Percentiles rank a stretch among this genome's conserved stretches.
Evolutionary conservation across 2,888 invertebrate genomes (phyloP).

Genomic region (Himalopsyche tibetana): DNA sequence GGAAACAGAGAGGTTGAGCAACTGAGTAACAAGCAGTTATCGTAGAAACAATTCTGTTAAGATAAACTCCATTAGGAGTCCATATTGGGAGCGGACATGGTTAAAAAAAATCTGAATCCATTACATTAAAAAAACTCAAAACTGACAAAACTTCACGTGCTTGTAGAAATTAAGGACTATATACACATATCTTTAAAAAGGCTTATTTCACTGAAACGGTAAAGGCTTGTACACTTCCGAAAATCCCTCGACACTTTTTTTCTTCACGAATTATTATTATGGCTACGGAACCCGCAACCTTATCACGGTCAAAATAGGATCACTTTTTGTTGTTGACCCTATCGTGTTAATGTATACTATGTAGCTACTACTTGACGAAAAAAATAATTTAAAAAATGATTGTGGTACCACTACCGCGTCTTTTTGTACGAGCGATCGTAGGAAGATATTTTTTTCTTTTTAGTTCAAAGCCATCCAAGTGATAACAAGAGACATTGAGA

Average conservation of each 20-base stretch:
- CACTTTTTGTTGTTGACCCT: background rate
- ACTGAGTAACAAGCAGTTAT: no score
- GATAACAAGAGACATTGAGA: conserved; percentile 16
- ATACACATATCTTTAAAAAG: no score
- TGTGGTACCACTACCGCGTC: background rate
- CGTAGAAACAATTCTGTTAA: no score
- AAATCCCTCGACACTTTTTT: background rate
- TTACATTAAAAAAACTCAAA: no score
- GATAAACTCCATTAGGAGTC: no score
- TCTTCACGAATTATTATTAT: background rate
- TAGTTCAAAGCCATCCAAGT: background rate
- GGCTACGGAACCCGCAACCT: background rate
- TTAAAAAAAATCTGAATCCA: no score
- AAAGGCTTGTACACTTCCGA: background rate
- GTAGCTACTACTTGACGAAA: conserved; percentile 13
- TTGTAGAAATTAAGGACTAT: no score
- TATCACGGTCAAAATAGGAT: background rate
- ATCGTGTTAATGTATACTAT: background rate
- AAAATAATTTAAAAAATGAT: background rate
- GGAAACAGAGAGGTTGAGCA: no score
- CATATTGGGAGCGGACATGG: no score
- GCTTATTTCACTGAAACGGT: background rate
- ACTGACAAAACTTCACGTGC: no score
- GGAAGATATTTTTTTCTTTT: conserved; percentile 7
- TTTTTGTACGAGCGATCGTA: conserved; percentile 10